Conservation (phyloP, 2,797 vertebrate species). For the Poeciliopsis turneri region DNA sequence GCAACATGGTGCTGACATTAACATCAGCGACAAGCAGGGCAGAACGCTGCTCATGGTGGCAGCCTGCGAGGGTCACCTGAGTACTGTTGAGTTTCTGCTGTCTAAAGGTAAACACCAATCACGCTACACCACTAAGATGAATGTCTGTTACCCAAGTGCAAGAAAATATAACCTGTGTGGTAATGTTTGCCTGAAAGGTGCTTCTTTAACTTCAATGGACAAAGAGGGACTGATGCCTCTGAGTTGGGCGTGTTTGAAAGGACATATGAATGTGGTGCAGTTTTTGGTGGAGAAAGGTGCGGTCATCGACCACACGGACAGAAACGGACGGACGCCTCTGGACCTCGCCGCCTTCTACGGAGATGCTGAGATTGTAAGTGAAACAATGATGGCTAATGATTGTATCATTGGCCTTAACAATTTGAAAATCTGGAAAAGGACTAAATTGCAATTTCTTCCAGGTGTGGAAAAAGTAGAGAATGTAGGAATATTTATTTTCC, state of each 20-base stretch:
- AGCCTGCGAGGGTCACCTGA: conserved; percentile 94
- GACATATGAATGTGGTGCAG: conserved; percentile 92
- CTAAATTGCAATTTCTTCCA: background rate
- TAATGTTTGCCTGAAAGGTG: conserved; percentile 79
- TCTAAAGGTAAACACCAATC: conserved; percentile 86
- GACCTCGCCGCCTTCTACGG: conserved; percentile 98
- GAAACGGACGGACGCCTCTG: conserved; percentile 94
- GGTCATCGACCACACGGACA: conserved; percentile 94
- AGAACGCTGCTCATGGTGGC: conserved; percentile 98
- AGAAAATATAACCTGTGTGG: background rate
- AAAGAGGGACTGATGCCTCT: conserved; percentile 95
- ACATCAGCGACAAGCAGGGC: conserved; percentile 94
- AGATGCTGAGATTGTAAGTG: conserved; percentile 94
- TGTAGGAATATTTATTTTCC: background rate
- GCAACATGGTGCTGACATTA: conserved; percentile 90
- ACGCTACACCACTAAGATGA: background rate
- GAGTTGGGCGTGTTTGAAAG: conserved; percentile 98
- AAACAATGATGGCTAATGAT: background rate
- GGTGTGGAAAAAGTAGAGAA: background rate
- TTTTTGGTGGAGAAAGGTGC: conserved; percentile 94
- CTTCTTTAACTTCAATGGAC: conserved; percentile 90
- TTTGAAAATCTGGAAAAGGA: background rate
- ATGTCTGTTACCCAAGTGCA: background rate
- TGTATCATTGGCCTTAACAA: too few species aligned
- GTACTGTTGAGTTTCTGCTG: conserved; percentile 93